A percentile compares a stretch with the other conserved stretches of the same genome.
Conservation (phyloP, 92 coral and sea anemone species). For the Paragorgia papillata region DNA sequence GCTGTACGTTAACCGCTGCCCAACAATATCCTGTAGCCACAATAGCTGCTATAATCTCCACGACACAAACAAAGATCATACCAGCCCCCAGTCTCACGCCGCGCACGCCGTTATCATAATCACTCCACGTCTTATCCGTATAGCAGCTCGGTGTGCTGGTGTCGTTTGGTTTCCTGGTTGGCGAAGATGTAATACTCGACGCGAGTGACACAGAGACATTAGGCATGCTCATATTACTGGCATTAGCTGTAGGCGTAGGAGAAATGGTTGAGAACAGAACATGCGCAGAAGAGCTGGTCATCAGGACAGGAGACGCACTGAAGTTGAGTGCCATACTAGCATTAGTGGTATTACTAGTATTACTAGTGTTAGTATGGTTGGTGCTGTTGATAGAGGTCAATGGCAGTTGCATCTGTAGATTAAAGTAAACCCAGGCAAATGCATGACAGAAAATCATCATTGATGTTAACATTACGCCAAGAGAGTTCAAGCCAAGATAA, state of each 20-base stretch:
- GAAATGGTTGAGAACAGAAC: no score
- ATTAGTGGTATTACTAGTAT: no score
- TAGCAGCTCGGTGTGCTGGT: slow-evolving; percentile 8
- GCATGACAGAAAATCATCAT: slow-evolving; percentile 20
- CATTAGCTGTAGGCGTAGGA: no score
- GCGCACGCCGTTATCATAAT: slow-evolving; percentile 10
- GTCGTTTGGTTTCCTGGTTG: no score
- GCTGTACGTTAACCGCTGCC: slow-evolving; percentile 20
- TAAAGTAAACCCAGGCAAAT: slow-evolving; percentile 16
- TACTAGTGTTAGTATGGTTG: not conserved
- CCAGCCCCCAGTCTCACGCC: slow-evolving; percentile 27
- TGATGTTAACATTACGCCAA: slow-evolving; percentile 16
- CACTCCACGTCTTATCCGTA: slow-evolving; percentile 20
- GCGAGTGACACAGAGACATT: not conserved
- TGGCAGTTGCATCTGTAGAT: slow-evolving; percentile 25
- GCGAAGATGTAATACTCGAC: not conserved
- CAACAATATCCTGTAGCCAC: slow-evolving; percentile 10
- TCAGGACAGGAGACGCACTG: no score
- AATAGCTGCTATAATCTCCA: slow-evolving; percentile 3
- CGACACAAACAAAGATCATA: slow-evolving; percentile 10
- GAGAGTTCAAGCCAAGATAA: slow-evolving; percentile 18
- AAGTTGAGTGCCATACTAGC: no score
- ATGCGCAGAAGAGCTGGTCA: no score
- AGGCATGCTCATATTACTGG: no score
- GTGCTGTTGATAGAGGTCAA: not conserved